phyloP scores from a whole-genome alignment of 2,113 vertebrate genomes.

The Hystrix brachyura region DNA sequence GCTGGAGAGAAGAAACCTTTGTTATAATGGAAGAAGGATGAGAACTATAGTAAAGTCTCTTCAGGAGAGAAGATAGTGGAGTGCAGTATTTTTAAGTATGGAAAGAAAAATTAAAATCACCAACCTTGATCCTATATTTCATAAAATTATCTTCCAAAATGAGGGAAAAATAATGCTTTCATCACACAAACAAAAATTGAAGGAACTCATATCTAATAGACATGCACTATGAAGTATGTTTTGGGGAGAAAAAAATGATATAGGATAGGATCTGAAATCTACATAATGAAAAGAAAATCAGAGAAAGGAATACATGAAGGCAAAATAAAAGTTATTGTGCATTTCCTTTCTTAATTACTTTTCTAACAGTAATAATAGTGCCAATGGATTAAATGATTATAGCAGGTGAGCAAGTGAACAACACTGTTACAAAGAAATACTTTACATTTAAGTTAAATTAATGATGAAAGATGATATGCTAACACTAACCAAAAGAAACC shows the following conservation, averaged over 20 bases:
- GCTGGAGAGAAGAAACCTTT: background rate
- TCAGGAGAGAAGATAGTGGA: background rate
- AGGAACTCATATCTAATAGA: background rate
- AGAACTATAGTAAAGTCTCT: background rate
- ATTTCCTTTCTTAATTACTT: background rate
- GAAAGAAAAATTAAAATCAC: background rate
- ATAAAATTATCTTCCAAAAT: background rate
- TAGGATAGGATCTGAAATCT: background rate
- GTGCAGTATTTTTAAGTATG: background rate
- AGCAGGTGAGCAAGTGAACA: background rate
- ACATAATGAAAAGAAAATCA: background rate
- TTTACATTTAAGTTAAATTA: background rate
- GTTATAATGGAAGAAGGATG: background rate
- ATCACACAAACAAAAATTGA: conserved; percentile 10
- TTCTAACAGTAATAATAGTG: background rate
- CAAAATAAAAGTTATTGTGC: background rate
- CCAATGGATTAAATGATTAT: background rate
- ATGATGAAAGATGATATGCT: background rate
- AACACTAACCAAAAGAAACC: background rate
- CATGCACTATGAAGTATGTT: background rate
- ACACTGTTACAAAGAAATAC: background rate
- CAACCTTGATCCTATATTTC: background rate
- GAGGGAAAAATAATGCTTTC: background rate
- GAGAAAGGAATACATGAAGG: background rate
- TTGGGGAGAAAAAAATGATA: background rate